Evolutionary conservation across 2,113 vertebrate genomes (phyloP).

Genomic region (Isurus oxyrinchus): DNA sequence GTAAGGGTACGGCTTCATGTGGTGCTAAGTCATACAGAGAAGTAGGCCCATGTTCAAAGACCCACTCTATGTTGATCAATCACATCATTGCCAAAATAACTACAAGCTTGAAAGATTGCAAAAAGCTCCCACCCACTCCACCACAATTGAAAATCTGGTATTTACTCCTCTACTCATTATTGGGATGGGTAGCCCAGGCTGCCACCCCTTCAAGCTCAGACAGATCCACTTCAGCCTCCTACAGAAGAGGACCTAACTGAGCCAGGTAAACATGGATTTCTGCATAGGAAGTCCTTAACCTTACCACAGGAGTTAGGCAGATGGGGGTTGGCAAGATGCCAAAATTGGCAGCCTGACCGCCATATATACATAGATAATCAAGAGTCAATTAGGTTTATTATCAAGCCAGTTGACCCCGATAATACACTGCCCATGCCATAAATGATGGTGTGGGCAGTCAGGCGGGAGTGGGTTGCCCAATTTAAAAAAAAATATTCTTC

Average conservation of each 20-base stretch:
- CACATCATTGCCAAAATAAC: background rate
- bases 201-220: background rate
- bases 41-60: background rate
- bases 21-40: background rate
- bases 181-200: background rate
- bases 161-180: too few species aligned
- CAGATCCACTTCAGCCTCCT: too few species aligned
- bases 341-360: too few species aligned
- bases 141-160: background rate
- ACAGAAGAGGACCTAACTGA: background rate
- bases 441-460: too few species aligned
- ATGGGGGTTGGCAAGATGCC: too few species aligned
- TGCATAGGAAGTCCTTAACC: background rate
- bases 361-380: too few species aligned
- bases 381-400: too few species aligned
- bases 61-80: background rate
- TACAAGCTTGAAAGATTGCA: background rate
- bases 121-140: background rate
- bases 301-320: background rate
- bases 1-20: background rate
- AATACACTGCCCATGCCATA: too few species aligned
- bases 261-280: background rate
- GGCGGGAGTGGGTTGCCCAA: too few species aligned
- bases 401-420: too few species aligned
- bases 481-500: too few species aligned